phyloP scores from a whole-genome alignment of 2,113 vertebrate species.

The Plectropomus leopardus region DNA sequence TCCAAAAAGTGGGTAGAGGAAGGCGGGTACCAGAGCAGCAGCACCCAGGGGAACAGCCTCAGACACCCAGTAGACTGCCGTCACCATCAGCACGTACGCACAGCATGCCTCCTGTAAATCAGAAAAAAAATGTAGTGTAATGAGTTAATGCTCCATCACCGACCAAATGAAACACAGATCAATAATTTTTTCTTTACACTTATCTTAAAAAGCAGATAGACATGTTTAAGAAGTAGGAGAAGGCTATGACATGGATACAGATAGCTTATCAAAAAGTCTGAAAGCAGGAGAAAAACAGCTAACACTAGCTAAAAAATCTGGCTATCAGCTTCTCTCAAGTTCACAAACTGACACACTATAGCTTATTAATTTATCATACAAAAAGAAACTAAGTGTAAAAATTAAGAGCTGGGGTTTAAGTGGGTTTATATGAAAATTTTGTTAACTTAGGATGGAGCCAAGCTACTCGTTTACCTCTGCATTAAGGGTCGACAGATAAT shows the following conservation, averaged over 20 bases:
- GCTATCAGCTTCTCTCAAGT: neutral
- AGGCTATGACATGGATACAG: neutral
- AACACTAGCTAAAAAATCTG: no score
- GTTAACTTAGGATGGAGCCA: neutral
- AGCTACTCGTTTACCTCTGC: neutral
- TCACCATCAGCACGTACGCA: constrained; percentile 95
- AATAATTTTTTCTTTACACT: neutral
- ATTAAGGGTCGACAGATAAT: no score
- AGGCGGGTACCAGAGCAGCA: constrained; percentile 95
- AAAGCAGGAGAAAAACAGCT: neutral
- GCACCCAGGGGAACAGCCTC: constrained; percentile 96
- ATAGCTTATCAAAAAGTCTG: neutral
- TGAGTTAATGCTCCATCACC: neutral
- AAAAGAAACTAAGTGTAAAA: neutral
- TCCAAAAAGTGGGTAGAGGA: constrained; percentile 96
- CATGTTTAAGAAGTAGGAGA: no score
- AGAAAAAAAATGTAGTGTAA: neutral
- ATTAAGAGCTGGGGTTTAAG: neutral
- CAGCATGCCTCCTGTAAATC: constrained; percentile 91
- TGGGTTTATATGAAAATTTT: neutral
- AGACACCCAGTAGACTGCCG: constrained; percentile 95
- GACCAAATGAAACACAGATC: neutral
- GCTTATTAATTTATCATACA: neutral
- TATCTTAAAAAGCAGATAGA: neutral
- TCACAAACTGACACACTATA: neutral